Base-by-base conservation (phyloP, 2,888 invertebrate species). In the Ennomos fuscantarius region DNA sequence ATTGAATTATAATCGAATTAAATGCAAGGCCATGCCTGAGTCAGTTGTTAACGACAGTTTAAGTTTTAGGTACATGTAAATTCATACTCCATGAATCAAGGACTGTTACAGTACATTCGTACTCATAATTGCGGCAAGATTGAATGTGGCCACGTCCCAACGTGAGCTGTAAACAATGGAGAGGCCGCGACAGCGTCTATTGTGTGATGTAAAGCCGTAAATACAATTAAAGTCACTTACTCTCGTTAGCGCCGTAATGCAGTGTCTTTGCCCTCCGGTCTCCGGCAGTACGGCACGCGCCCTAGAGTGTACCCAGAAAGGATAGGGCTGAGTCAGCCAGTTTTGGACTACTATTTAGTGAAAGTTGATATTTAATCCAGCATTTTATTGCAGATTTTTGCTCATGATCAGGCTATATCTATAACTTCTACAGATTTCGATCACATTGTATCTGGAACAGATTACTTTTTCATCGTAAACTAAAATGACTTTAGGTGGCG, bases 151-250 rank as follows among this genome's bases (percentile, higher is more conserved):
- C 46, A 47, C 46, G 55, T 58, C 58, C 48, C 51, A 43, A 40
- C 53, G 52, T 39, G 56, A 72, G 71, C 64, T 50, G 55, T 43
- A 66, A 66, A 72, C 72, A 72, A 73, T 75, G 60, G 58, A 67
- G 67, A 66, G 70, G 52, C 70, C 69, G 66, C 70, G 75, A 73
- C 78, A 71, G 68, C 71, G 68, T 76, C 82, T 81, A 82, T 82
- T 88, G 84, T 82, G 78, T 85, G 81, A 81, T 81, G 81, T 84
- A 85, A 84, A 78, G 81, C 83, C 80, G 86, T 87, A 89, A 88
- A 88, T 79, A 86, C 87, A 90, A 91, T 91, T 91, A 91, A 90
- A 89, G 76, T 86, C 88, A 89, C 87, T 90, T 89, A 79, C 77
- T 86, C 89, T 89, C 83, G 88, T 90, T 89, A 89, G 78, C 70